Conservation (phyloP, 2,888 invertebrate genomes). For the Clivina fossor region DNA sequence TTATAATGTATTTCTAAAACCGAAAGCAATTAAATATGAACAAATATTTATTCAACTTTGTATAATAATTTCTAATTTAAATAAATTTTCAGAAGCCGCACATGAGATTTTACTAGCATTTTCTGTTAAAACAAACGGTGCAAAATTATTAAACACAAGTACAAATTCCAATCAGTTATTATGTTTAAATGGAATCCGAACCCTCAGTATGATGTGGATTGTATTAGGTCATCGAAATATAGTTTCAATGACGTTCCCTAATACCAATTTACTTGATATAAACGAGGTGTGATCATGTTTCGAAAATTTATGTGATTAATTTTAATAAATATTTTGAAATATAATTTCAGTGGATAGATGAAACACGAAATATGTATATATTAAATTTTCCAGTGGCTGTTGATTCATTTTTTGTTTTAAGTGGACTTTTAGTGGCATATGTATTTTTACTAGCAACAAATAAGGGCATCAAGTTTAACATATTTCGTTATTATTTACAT, state of each 20-base stretch:
- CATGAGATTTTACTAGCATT: conserved; percentile 45
- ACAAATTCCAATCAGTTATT: conserved; percentile 49
- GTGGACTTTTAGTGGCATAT: conserved; percentile 59
- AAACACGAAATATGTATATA: conserved; percentile 40
- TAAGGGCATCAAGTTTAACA: conserved; percentile 46
- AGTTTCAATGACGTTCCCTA: conserved; percentile 13
- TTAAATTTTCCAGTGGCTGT: conserved; percentile 59
- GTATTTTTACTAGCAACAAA: conserved; percentile 47
- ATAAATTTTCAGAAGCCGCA: conserved; percentile 36
- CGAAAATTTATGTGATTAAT: not conserved
- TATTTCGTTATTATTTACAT: conserved; percentile 50
- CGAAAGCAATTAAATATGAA: too few relatives aligned
- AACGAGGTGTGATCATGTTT: conserved; percentile 3
- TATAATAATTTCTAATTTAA: too few relatives aligned
- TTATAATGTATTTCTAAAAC: too few relatives aligned
- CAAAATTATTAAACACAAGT: conserved; percentile 50
- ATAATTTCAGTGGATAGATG: conserved; percentile 42
- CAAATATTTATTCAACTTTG: too few relatives aligned
- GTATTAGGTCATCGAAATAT: conserved; percentile 50
- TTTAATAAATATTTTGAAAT: not conserved
- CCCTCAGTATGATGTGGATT: conserved; percentile 57
- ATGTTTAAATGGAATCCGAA: conserved; percentile 55
- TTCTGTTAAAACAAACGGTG: conserved; percentile 54
- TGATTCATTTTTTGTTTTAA: conserved; percentile 65
- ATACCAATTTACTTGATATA: conserved; percentile 2